phyloP scores from a whole-genome alignment of 2,888 invertebrate genomes.

The Lepas anatifera region DNA sequence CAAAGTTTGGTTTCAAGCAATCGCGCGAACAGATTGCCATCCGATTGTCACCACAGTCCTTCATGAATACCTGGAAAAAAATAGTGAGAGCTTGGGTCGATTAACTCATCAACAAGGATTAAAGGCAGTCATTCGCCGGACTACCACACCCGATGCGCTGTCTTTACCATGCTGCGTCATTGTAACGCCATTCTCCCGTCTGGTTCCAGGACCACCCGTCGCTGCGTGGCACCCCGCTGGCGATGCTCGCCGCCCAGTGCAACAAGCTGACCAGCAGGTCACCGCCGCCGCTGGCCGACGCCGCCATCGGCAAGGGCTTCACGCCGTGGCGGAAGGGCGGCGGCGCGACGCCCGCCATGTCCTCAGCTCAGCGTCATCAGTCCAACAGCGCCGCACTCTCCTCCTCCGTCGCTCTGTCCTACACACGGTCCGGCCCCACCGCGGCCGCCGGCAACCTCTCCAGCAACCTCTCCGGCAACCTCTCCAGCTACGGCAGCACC shows the following conservation, averaged over 20 bases:
- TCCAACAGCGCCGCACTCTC: conserved; percentile 35
- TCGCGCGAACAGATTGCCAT: too few relatives aligned
- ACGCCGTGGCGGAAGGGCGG: conserved; percentile 94
- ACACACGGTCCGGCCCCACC: conserved; percentile 26
- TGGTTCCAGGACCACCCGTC: conserved; percentile 88
- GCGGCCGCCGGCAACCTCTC: conserved; percentile 20
- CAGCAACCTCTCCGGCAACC: conserved; percentile 29
- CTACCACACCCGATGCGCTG: too few relatives aligned
- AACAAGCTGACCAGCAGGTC: conserved; percentile 92
- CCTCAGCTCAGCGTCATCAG: conserved; percentile 14
- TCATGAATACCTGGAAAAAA: too few relatives aligned
- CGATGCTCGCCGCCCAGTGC: conserved; percentile 96
- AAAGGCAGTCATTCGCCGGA: too few relatives aligned
- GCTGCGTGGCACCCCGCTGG: conserved; percentile 83
- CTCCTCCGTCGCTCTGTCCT: conserved; percentile 23
- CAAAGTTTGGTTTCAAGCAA: too few relatives aligned
- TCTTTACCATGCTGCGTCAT: too few relatives aligned
- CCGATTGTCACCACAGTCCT: too few relatives aligned
- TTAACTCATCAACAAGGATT: too few relatives aligned
- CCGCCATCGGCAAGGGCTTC: conserved; percentile 91
- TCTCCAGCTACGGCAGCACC: conserved; percentile 38
- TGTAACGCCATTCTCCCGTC: too few relatives aligned
- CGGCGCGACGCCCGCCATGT: not conserved
- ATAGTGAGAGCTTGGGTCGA: too few relatives aligned
- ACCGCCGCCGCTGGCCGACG: conserved; percentile 90